These are phyloP conservation scores for Nemurella pictetii DNA, from an alignment of 2,888 invertebrate species.

Conservation along the genomic window DNA sequence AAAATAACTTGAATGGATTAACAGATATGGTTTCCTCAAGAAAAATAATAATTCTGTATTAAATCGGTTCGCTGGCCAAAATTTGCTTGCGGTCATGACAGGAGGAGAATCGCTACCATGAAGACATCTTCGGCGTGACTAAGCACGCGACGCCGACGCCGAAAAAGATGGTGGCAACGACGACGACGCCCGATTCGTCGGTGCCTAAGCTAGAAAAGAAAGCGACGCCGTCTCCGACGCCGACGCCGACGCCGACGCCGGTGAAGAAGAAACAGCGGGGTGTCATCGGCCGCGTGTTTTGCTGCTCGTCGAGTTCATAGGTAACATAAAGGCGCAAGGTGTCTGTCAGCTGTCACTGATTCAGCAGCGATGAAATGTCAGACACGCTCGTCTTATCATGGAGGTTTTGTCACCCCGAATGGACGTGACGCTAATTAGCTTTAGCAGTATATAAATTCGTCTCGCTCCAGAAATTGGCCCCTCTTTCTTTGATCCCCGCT, in stretches of 20 bases:
- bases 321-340: neutral
- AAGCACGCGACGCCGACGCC: conserved; percentile 52
- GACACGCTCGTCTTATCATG: no score
- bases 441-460: no score
- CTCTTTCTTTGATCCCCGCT: no score
- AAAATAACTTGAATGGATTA: no score
- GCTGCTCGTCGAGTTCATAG: neutral
- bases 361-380: no score
- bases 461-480: no score
- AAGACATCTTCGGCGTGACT: conserved; percentile 95
- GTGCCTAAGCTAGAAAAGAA: no score
- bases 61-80: conserved; percentile 48
- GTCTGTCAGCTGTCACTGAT: no score
- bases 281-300: neutral
- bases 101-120: conserved; percentile 94
- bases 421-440: no score
- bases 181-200: neutral
- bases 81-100: no score
- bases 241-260: neutral
- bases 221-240: neutral
- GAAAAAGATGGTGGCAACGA: neutral
- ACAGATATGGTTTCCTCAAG: neutral
- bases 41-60: neutral
- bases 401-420: no score
- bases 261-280: neutral